Evolutionary conservation across 2,797 vertebrate species (phyloP).

Genomic region (Gobionotothen gibberifrons): DNA sequence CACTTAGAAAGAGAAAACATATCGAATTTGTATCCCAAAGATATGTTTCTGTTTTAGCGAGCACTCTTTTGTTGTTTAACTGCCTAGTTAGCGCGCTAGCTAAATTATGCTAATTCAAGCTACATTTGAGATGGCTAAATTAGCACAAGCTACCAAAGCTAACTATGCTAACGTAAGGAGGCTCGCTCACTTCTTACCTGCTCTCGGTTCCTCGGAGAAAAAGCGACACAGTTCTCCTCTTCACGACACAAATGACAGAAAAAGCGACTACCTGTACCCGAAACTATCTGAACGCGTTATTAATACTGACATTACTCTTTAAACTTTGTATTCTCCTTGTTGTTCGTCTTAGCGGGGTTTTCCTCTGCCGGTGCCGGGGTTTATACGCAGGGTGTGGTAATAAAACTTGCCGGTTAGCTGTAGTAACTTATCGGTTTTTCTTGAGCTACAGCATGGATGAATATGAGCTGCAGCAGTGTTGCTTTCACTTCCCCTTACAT

Average conservation of each 20-base stretch:
- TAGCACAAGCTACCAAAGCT: not conserved
- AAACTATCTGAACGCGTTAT: not conserved
- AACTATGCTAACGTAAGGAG: slow-evolving; percentile 7
- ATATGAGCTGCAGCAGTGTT: slow-evolving; percentile 8
- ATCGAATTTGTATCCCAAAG: accelerated
- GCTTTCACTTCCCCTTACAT: slow-evolving; percentile 54
- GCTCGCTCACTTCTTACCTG: slow-evolving; percentile 49
- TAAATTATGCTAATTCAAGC: slow-evolving; percentile 18
- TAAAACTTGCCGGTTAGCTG: slow-evolving; percentile 34
- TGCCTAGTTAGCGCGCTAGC: slow-evolving; percentile 26
- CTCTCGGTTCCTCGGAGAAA: not conserved
- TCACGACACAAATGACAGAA: not conserved
- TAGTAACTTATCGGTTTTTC: slow-evolving; percentile 29
- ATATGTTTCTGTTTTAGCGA: not conserved
- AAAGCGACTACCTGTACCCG: not conserved
- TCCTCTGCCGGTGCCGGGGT: not conserved
- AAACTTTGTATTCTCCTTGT: not conserved
- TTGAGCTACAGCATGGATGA: too few relatives aligned
- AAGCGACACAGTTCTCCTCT: not conserved
- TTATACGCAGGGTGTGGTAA: too few relatives aligned
- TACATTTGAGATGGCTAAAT: not conserved
- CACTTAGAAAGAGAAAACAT: accelerated
- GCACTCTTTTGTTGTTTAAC: not conserved
- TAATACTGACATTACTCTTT: slow-evolving; percentile 19
- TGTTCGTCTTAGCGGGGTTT: not conserved